Evolutionary conservation across 2,113 vertebrate genomes (phyloP), one percentile per base, ranked within the genome.

Genomic region (Myotis davidii): DNA sequence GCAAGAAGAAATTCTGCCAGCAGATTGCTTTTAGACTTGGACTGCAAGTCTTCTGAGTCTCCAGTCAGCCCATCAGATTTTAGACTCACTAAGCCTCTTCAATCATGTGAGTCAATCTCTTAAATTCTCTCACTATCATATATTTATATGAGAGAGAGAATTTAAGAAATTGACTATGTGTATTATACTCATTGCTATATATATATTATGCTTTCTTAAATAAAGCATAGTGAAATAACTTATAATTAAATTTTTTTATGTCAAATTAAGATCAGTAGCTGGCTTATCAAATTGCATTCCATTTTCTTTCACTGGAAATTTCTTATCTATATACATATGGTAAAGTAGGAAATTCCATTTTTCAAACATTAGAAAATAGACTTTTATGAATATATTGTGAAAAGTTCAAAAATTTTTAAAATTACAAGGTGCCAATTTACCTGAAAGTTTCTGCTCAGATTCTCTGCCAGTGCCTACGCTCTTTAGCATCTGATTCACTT

Each of bases 281-380:
- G 14, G 10, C 25, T 67, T 91, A 74, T n/a, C 37, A 42, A 90
- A 81, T 77, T 93, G 1, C 39, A 50, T 83, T 76, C 29, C 27
- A 69, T 92, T 69, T 73, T 85, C 20, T 87, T 94, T 84, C 45
- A 32, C 1, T 88, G 45, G 7, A 89, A 65, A 42, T 64, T 93
- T 42, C 37, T 18, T 61, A 17, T 32, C 6, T 25, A 37, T 89
- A 52, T 39, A n/a, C 18, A 52, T 45, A 37, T 18, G 32, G n/a
- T 72, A 48, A 95, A 85, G 1, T 73, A 42, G 34, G 27, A 81
- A 81, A 88, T 52, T 67, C 6, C 29, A 39, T 84, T 69, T 76
- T 81, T 88, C 27, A 59, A 52, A 93, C 74, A 50, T 76, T 89
- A 94, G 64, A 84, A 94, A 74, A 85, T 59, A 79, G 16, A 37